Base-by-base conservation (phyloP, 2,888 invertebrate genomes). In the Biston betularia region DNA sequence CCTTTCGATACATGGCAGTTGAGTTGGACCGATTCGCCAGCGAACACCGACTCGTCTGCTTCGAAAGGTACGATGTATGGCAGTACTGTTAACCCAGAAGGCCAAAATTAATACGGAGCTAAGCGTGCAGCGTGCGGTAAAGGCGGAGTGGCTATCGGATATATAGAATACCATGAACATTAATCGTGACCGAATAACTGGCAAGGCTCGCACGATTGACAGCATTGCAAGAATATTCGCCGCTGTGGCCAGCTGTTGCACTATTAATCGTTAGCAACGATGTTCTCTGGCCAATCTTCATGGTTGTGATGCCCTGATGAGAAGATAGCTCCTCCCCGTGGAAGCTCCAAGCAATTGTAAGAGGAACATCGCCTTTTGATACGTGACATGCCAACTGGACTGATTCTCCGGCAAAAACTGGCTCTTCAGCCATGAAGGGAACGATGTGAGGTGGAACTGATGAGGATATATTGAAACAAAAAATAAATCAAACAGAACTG, bases 271-370 rank as follows among this genome's bases (percentile, higher is more conserved):
- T 96, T 85, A 95, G 91, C 82, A 96, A 94, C 72, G 96, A 96
- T 68, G 96, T 95, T 85, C 95, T 94, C 80, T 94, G 94, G 73
- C 95, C 95, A 81, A 95, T 95, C 84, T 94, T 94, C 83, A 92
- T 94, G 67, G 95, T 94, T 61, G 93, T 89, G 74, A 95, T 93
- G 83, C 95, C 94, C 85, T 94, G 89, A 69, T 93, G 91, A 75
- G 93, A 92, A 79, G 94, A 92, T 62, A 93, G 86, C 70, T 94
- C 94, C 85, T 92, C 87, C 75, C 95, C 93, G 86, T 97, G 96
- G 85, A 96, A 96, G 79, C 95, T 95, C 97, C 97, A 98, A 58
- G 94, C 94, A 66, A 98, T 96, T 73, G 94, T 94, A 68, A 98
- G 94, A 57, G 97, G 97, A 71, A 94, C 87, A 82, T 97, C 97